phyloP scores from a whole-genome alignment of 2,797 vertebrate species.

The Micrastur ruficollis region DNA sequence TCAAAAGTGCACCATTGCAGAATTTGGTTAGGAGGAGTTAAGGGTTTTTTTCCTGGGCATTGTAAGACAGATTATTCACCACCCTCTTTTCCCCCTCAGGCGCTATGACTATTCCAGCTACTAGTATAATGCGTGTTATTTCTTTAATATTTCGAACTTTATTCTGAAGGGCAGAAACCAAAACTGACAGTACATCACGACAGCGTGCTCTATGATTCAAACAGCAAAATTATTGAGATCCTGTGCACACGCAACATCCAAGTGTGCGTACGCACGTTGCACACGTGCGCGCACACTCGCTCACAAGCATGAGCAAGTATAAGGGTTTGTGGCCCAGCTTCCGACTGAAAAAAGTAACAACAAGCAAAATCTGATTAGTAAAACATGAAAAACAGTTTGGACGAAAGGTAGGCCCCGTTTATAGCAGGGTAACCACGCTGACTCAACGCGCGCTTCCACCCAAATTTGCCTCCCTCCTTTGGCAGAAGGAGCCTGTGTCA shows the following conservation, averaged over 20 bases:
- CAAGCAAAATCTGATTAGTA: neutral
- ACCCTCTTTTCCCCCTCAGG: neutral
- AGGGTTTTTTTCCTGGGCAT: neutral
- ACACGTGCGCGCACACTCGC: neutral
- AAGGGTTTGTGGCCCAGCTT: neutral
- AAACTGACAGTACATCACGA: conserved; percentile 56
- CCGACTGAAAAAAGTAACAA: neutral
- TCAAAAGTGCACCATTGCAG: neutral
- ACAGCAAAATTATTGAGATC: conserved; percentile 55
- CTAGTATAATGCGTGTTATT: conserved; percentile 48
- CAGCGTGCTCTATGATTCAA: conserved; percentile 16
- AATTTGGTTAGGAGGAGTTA: conserved; percentile 16
- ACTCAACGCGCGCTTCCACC: neutral
- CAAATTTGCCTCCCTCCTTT: neutral
- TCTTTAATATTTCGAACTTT: conserved; percentile 60
- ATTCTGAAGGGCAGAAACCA: conserved; percentile 57
- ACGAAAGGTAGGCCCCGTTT: neutral
- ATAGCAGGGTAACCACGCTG: neutral
- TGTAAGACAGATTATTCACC: conserved; percentile 21
- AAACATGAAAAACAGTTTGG: neutral
- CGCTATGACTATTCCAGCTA: conserved; percentile 38
- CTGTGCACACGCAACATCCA: neutral
- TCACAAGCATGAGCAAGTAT: neutral
- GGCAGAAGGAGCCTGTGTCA: neutral
- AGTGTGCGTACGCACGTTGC: neutral